phyloP scores from a whole-genome alignment of 2,888 invertebrate species.

The Tuberolachnus salignus region DNA sequence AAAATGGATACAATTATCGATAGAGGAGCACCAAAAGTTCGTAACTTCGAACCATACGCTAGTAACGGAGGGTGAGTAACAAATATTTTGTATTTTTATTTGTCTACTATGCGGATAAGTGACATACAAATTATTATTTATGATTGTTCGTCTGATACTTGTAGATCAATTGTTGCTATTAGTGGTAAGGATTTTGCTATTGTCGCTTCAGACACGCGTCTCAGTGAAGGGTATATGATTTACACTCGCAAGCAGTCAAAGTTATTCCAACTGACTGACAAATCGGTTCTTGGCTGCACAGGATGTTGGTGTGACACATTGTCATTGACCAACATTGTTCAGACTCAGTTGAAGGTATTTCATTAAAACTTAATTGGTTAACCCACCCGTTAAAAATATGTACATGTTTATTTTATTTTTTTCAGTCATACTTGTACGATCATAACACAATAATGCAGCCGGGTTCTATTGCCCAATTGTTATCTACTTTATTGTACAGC shows the following conservation, averaged over 20 bases:
- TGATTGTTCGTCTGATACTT: slow-evolving; percentile 59
- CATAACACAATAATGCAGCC: slow-evolving; percentile 93
- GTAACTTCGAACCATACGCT: slow-evolving; percentile 47
- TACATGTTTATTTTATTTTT: slow-evolving; percentile 49
- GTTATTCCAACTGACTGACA: slow-evolving; percentile 78
- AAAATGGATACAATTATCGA: slow-evolving; percentile 52
- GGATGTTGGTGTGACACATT: slow-evolving; percentile 98
- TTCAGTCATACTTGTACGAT: slow-evolving; percentile 88
- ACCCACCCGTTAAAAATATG: slow-evolving; percentile 3
- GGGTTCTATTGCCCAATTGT: slow-evolving; percentile 91
- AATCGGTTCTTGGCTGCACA: slow-evolving; percentile 88
- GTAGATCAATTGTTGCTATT: slow-evolving; percentile 91
- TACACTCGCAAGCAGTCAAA: slow-evolving; percentile 88
- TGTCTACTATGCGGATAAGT: too few species aligned
- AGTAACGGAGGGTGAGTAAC: slow-evolving; percentile 49
- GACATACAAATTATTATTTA: too few species aligned
- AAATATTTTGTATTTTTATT: too few species aligned
- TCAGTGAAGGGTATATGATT: slow-evolving; percentile 89
- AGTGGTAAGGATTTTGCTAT: slow-evolving; percentile 94
- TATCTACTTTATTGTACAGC: slow-evolving; percentile 94
- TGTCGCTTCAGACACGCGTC: slow-evolving; percentile 92
- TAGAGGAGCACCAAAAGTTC: slow-evolving; percentile 35
- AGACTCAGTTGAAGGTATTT: slow-evolving; percentile 80
- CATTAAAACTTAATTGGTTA: background rate
- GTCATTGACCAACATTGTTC: slow-evolving; percentile 82